phyloP scores from a whole-genome alignment of 2,888 invertebrate species.

The Zaprionus bogoriensis region DNA sequence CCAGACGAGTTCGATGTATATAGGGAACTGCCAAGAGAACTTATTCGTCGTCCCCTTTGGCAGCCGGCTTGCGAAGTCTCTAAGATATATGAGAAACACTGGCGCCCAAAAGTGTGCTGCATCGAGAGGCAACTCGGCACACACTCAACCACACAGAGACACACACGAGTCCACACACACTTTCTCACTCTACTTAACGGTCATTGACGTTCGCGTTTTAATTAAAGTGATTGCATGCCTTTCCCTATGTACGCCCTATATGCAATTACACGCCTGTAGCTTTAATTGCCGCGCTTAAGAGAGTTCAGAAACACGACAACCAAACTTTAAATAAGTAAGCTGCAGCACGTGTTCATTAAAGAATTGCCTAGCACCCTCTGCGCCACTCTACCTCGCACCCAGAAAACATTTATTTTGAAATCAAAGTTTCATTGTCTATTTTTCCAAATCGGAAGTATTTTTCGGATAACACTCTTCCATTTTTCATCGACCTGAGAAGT shows the following conservation, averaged over 20 bases:
- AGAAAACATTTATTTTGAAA: no score
- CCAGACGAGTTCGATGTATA: not conserved
- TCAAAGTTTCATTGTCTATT: no score
- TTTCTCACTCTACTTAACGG: constrained; percentile 58
- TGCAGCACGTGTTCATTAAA: not conserved
- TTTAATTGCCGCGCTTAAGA: constrained; percentile 43
- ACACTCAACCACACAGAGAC: not conserved
- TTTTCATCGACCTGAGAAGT: no score
- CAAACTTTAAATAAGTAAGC: not conserved
- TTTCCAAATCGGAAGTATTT: no score
- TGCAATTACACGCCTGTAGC: constrained; percentile 50
- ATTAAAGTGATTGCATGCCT: constrained; percentile 48
- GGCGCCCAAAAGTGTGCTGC: constrained; percentile 17
- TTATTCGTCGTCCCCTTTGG: not conserved
- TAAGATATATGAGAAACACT: not conserved
- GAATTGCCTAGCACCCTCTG: no score
- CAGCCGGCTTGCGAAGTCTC: not conserved
- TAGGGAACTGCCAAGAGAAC: not conserved
- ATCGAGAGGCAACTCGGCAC: not conserved
- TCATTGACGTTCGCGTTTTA: constrained; percentile 62
- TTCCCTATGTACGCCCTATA: constrained; percentile 21
- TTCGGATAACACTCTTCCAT: no score
- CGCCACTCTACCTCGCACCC: no score
- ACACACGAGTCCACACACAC: not conserved
- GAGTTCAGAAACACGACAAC: constrained; percentile 31